These are phyloP conservation scores for Micromys minutus DNA, from an alignment of 2,113 vertebrate species.

Conservation along the genomic window DNA sequence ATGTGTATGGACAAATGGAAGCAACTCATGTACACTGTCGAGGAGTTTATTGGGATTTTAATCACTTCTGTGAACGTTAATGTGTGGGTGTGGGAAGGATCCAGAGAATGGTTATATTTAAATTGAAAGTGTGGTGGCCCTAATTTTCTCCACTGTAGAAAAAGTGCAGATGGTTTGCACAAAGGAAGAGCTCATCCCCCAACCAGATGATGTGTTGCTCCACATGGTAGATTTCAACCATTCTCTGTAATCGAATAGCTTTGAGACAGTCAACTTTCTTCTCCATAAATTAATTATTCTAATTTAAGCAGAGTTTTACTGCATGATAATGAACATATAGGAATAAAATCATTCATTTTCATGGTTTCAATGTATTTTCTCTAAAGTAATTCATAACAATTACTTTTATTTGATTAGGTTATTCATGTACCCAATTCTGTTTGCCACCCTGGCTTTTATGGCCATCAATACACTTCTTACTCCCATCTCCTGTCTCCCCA, in stretches of 20 bases:
- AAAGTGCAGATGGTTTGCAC: background rate
- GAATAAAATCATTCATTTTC: background rate
- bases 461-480: background rate
- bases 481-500: background rate
- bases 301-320: background rate
- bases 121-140: background rate
- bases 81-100: background rate
- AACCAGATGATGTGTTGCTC: background rate
- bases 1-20: background rate
- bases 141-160: constrained; percentile 7
- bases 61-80: background rate
- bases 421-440: background rate
- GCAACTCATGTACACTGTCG: background rate
- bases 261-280: background rate
- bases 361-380: background rate
- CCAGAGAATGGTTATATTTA: background rate
- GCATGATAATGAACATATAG: background rate
- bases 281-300: background rate
- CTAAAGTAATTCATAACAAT: background rate
- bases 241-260: background rate
- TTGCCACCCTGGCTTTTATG: background rate
- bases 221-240: background rate
- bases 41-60: background rate
- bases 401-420: background rate
- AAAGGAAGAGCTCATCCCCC: background rate